These are phyloP conservation scores for Ischnus inquisitorius DNA, from an alignment of 2,888 invertebrate species.

Conservation along the genomic window DNA sequence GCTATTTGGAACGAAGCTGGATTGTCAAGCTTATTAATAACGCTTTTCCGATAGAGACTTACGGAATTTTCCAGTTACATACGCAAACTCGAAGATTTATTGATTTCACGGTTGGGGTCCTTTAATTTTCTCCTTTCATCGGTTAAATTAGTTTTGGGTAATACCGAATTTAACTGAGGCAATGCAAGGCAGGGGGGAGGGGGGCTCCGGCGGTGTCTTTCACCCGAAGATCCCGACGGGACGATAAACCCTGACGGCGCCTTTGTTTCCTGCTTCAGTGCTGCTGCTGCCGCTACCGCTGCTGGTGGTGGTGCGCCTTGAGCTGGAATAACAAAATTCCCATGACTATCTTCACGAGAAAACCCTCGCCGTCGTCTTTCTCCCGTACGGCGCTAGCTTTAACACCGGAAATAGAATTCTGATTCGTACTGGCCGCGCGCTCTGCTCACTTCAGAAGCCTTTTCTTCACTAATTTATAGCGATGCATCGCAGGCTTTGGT, in stretches of 20 bases:
- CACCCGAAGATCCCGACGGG: slow-evolving; percentile 41
- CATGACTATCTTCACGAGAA: slow-evolving; percentile 63
- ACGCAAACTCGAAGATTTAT: background rate
- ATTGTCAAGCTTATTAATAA: slow-evolving; percentile 43
- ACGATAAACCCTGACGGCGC: slow-evolving; percentile 47
- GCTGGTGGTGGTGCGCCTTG: slow-evolving; percentile 23
- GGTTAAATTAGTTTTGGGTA: slow-evolving; percentile 10
- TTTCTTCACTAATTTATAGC: slow-evolving; percentile 16
- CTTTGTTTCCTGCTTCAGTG: slow-evolving; percentile 59
- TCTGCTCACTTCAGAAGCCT: slow-evolving; percentile 17
- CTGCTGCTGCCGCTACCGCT: background rate
- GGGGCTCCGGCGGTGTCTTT: background rate
- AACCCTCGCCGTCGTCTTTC: slow-evolving; percentile 47
- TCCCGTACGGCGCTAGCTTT: slow-evolving; percentile 5
- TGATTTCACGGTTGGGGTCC: background rate
- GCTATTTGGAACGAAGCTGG: slow-evolving; percentile 34
- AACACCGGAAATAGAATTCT: slow-evolving; percentile 71
- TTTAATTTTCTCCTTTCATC: background rate
- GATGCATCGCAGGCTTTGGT: background rate
- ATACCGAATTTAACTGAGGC: slow-evolving; percentile 38
- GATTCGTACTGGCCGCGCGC: slow-evolving; percentile 49
- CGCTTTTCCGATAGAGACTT: slow-evolving; percentile 9
- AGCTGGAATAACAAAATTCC: slow-evolving; percentile 61
- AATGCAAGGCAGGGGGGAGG: background rate
- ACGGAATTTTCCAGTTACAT: slow-evolving; percentile 53